Percentiles rank a stretch among this genome's conserved stretches.
Evolutionary conservation across 2,888 invertebrate species (phyloP).

Genomic region (Phengaris arion): DNA sequence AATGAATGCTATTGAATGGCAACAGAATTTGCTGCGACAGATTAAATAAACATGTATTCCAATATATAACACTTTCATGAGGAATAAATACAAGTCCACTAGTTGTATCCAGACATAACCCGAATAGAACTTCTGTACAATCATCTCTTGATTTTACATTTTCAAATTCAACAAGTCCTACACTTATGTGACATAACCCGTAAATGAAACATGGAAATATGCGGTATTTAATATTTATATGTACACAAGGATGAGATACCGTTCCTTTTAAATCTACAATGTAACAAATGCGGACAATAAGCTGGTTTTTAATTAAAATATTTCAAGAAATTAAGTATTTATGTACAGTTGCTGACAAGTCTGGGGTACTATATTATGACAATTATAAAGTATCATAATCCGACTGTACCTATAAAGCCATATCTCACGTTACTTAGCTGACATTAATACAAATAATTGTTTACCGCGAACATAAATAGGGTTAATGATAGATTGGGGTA

Average conservation of each 20-base stretch:
- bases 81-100: conserved; percentile 27
- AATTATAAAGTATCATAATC: background rate
- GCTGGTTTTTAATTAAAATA: background rate
- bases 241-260: conserved; percentile 23
- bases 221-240: conserved; percentile 16
- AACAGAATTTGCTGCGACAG: conserved; percentile 13
- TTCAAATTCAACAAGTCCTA: conserved; percentile 26
- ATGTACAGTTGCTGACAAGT: too few species aligned
- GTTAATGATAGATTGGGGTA: background rate
- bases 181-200: conserved; percentile 19
- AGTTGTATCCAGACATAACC: conserved; percentile 3
- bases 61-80: conserved; percentile 20
- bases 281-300: background rate
- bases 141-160: conserved; percentile 22
- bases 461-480: background rate
- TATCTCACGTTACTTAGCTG: too few species aligned
- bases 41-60: conserved; percentile 26
- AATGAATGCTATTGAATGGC: conserved; percentile 7
- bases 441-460: background rate
- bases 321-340: too few species aligned
- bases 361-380: too few species aligned
- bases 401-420: background rate
- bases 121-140: conserved; percentile 26
- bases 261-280: background rate
- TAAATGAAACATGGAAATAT: conserved; percentile 14